Base-by-base conservation (phyloP, 2,888 invertebrate species). In the Oscheius onirici region DNA sequence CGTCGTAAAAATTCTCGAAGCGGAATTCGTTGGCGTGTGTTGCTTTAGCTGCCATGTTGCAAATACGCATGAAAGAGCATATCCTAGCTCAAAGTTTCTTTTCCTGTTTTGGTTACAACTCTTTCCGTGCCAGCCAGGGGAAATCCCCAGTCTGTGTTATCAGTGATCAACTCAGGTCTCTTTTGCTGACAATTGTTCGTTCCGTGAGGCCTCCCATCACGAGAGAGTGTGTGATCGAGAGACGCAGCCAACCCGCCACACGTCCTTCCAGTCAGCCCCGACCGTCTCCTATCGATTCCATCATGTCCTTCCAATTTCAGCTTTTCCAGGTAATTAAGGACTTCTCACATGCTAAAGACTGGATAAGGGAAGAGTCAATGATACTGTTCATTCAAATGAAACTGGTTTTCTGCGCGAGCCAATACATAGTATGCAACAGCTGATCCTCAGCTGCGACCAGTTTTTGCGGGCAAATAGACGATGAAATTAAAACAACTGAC, bases 141-240 rank as follows among this genome's bases (percentile, higher is more conserved):
- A 20, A 34, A 58, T 58, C 58, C 58, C 43, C 55, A 20, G 13
- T 58, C 40, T 20, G n/a, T 41, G 1, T 41, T 58, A 58, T 58
- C 58, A 58, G 10, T 58, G 58, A 58, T 58, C 58, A 41, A 43
- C 40, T 41, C n/a, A 46, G 46, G 15, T n/a, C 58, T 43, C 34
- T 34, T 34, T 46, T 46, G 63, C 63, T 63, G 63, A 63, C 63
- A 63, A 63, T 63, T 63, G 63, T 63, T 63, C 63, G 63, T 63
- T 63, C 63, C 46, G 26, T 63, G 63, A 63, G 49, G 63, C 63
- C 49, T 26, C 46, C 28, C 49, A 24, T 26, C 46, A 52, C 58
- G 58, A 63, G 63, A 63, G 24, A 63, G 63, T 63, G 63, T 63
- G 63, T 63, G 63, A 63, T 63, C 63, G 24, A 63, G 63, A 63